These are phyloP conservation scores for Tricholauxania praeusta DNA, from an alignment of 2,888 invertebrate species.

Conservation along the genomic window DNA sequence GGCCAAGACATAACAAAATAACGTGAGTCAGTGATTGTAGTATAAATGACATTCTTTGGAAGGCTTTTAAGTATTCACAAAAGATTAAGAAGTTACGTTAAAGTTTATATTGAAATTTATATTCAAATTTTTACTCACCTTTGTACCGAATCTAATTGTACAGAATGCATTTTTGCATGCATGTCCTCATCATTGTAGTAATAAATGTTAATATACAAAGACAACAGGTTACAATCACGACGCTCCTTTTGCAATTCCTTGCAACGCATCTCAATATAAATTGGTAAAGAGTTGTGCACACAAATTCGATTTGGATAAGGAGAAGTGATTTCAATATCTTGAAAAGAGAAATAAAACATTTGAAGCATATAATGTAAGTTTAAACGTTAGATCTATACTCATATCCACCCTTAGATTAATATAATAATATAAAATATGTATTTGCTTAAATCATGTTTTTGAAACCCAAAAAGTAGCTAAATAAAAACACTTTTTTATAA, in stretches of 20 bases:
- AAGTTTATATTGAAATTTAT: background rate
- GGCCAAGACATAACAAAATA: slow-evolving; percentile 67
- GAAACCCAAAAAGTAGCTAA: too few species aligned
- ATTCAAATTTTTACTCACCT: slow-evolving; percentile 52
- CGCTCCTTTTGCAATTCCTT: slow-evolving; percentile 57
- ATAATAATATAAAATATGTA: too few species aligned
- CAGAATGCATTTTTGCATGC: slow-evolving; percentile 60
- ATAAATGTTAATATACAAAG: slow-evolving; percentile 65
- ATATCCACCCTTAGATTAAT: too few species aligned
- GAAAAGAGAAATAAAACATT: slow-evolving; percentile 21
- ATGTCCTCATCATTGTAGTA: slow-evolving; percentile 63
- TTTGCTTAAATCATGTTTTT: too few species aligned
- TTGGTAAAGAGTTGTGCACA: slow-evolving; percentile 63
- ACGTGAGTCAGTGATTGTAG: slow-evolving; percentile 62
- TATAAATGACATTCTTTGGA: slow-evolving; percentile 57
- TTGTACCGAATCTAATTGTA: slow-evolving; percentile 63
- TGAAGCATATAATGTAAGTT: background rate
- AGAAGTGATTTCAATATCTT: slow-evolving; percentile 61
- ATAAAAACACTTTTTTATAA: too few species aligned
- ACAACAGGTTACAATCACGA: slow-evolving; percentile 61
- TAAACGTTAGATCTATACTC: too few species aligned
- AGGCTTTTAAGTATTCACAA: slow-evolving; percentile 49
- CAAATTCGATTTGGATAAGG: slow-evolving; percentile 64
- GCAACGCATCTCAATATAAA: slow-evolving; percentile 65
- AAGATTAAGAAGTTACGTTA: background rate